These are phyloP conservation scores for Zophobas atratus DNA, from an alignment of 1,140 invertebrate species.

Conservation along the genomic window DNA sequence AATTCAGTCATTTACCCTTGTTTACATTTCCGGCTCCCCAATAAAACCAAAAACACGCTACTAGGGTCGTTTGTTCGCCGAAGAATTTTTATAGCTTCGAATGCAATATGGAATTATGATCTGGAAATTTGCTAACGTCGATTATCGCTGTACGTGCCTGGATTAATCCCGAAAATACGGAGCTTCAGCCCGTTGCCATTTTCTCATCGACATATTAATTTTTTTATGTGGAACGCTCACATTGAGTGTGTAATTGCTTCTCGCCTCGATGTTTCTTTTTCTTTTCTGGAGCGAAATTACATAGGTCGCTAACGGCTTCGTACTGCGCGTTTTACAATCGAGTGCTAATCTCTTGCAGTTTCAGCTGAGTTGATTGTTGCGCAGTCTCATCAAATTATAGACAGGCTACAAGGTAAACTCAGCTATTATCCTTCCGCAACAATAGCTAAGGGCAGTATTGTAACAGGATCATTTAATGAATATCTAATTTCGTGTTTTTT, in stretches of 20 bases:
- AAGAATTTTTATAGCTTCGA: no score
- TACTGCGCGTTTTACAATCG: not conserved
- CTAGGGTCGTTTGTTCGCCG: no score
- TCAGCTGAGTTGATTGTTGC: constrained; percentile 4
- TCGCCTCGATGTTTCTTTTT: constrained; percentile 33
- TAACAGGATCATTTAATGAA: no score
- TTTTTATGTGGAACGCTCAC: constrained; percentile 22
- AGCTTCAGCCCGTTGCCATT: constrained; percentile 17
- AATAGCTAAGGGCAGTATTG: no score
- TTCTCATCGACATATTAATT: constrained; percentile 26
- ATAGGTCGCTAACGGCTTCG: not conserved
- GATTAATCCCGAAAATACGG: constrained; percentile 16
- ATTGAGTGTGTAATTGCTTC: constrained; percentile 40
- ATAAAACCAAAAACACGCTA: no score
- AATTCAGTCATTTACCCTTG: no score
- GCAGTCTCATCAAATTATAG: constrained; percentile 3
- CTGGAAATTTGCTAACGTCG: not conserved
- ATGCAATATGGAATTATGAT: not conserved
- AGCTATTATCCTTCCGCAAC: no score
- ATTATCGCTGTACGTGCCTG: not conserved
- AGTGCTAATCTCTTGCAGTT: not conserved
- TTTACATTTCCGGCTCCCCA: no score
- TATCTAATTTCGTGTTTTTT: no score
- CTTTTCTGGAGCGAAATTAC: constrained; percentile 28
- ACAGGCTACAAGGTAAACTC: not conserved